Base-by-base conservation (phyloP, 1,140 invertebrate genomes). In the Zophobas morio region DNA sequence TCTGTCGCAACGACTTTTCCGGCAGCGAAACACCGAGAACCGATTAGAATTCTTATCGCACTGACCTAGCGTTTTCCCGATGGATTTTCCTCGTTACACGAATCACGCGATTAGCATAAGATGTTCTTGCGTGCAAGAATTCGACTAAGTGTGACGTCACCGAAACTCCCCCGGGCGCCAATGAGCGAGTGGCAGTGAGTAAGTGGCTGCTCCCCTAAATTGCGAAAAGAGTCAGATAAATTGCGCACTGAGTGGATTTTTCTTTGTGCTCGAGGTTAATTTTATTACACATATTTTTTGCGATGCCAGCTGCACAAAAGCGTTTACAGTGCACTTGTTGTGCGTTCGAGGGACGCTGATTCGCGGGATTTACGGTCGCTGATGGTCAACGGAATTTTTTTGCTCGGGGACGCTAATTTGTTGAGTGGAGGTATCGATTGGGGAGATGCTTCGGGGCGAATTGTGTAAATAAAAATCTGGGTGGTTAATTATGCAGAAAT, bases 171-270 rank as follows among this genome's bases (percentile, higher is more conserved):
- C 35, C 4, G 6, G 36, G 8, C 57, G 6, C 34, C 57, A 63
- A 63, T 63, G 2, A 63, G 36, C 33, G 57, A 63, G 39, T 51
- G 49, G 49, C 34, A 63, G 57, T 32, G 57, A 63, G 35, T 37
- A 63, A 63, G 57, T 37, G 57, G 35, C 39, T 39, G 35, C 37
- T 37, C 57, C n/a, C n/a, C 4, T 51, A 51, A 66, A 66, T 66
- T 66, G 8, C 37, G 6, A 66, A 66, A 66, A 66, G 60, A 66
- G 60, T 39, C 20, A 66, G 42, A 66, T 66, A 66, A 66, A 66
- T 66, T 66, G 42, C 60, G 5, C 60, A 42, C 39, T 42, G 60
- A 66, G 60, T 66, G 60, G 60, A 37, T 66, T 46, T 66, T 40
- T 39, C 60, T 46, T 66, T 66, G 60, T 66, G 60, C 6, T 20